phyloP scores from a whole-genome alignment of 2,797 vertebrate species.

The Garrulus glandarius region DNA sequence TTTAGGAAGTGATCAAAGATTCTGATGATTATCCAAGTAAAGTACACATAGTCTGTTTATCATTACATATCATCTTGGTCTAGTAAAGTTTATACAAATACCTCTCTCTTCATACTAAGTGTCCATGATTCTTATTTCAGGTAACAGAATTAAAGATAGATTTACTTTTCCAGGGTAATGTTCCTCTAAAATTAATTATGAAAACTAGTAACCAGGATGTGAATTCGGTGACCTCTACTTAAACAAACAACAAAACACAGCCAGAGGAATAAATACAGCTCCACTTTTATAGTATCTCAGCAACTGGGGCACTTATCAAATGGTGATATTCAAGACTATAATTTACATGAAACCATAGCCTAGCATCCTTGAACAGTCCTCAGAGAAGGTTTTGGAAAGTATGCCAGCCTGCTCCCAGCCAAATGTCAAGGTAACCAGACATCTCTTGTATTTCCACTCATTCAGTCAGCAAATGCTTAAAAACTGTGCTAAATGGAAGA shows the following conservation, averaged over 20 bases:
- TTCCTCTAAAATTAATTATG: neutral
- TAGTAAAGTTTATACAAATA: neutral
- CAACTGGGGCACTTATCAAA: neutral
- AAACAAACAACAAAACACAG: neutral
- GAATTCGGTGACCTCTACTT: neutral
- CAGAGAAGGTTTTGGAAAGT: neutral
- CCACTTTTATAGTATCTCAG: neutral
- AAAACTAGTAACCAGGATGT: neutral
- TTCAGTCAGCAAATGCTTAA: neutral
- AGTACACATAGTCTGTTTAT: neutral
- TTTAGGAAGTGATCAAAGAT: neutral
- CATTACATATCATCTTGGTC: neutral
- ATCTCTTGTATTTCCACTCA: neutral
- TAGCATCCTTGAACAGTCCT: neutral
- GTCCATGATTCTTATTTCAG: neutral
- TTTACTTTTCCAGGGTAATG: neutral
- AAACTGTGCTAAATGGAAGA: neutral
- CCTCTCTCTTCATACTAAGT: neutral
- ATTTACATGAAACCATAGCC: neutral
- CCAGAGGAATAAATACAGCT: neutral
- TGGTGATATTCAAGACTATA: rapidly evolving
- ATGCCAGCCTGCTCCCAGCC: neutral
- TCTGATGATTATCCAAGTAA: neutral
- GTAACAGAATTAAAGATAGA: neutral
- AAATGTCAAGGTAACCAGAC: neutral